Base-by-base conservation (phyloP, 1,140 invertebrate species). In the Cardiocondyla obscurior region DNA sequence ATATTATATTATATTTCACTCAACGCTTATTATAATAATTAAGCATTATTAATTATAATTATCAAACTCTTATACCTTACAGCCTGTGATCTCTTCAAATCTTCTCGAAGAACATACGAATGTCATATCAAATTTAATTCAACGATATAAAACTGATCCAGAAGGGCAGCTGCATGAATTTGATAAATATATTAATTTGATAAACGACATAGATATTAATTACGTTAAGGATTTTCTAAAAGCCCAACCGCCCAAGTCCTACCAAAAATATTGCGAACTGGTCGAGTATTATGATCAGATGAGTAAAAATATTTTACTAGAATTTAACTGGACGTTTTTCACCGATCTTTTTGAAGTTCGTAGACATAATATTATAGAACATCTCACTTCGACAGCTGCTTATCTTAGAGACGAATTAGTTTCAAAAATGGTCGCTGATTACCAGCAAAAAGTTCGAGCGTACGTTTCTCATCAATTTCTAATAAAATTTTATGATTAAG, bases 311-410 rank as follows among this genome's bases (percentile, higher is more conserved):
- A 96, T 97, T 76, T 95, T 96, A 8, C 93, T 95, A 2, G 95
- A 95, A 65, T 94, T 96, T 22, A 95, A 96, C 89, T 95, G 96
- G 49, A 96, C 96, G 0, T 95, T 97, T 36, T 95, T 96, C 22
- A 96, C 97, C 77, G 97, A 97, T 28, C 96, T 98, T 92, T 99
- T 98, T 92, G 97, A 98, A 88, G 96, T 99, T 85, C 96, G 98
- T 91, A 95, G 98, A 77, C 95, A 95, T 53, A 96, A 97, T 74
- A 94, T 99, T n/a, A 97, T 99, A 30, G 94, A 95, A 14, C 94
- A 96, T 4, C 94, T 99, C 58, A 95, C 96, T 1, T 94, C 95
- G 28, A 93, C 96, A 49, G 97, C 97, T 0, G 95, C 96, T n/a
- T 94, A 94, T 49, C 93, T 98, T 16, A 96, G 96, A 83, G 95